phyloP scores from a whole-genome alignment of 2,888 invertebrate genomes.

The Tenthredo scrophulariae region DNA sequence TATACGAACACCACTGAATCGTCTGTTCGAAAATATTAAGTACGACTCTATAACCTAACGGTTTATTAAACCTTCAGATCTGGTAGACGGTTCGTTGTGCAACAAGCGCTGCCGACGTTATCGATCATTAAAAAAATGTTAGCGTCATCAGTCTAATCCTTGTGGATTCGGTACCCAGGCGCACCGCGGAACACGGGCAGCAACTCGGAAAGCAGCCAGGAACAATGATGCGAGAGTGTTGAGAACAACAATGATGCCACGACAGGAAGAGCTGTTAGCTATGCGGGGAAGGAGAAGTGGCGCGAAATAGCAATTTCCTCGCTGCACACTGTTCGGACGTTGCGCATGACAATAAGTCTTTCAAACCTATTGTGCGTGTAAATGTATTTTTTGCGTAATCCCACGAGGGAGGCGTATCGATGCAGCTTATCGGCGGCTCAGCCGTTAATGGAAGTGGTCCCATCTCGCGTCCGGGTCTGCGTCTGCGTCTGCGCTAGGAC shows the following conservation, averaged over 20 bases:
- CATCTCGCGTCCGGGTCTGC: slow-evolving; percentile 1
- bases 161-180: neutral
- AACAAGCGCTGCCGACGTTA: slow-evolving; percentile 35
- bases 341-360: slow-evolving; percentile 63
- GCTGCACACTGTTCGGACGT: slow-evolving; percentile 56
- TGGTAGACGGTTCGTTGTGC: neutral
- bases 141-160: slow-evolving; percentile 44
- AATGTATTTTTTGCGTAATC: slow-evolving; percentile 70
- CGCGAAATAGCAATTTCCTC: slow-evolving; percentile 64
- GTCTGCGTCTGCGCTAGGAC: neutral
- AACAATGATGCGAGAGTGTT: slow-evolving; percentile 46
- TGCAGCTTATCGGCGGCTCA: slow-evolving; percentile 71
- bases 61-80: slow-evolving; percentile 39
- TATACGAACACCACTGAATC: neutral
- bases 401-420: slow-evolving; percentile 65
- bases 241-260: slow-evolving; percentile 43
- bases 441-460: slow-evolving; percentile 70
- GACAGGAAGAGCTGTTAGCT: slow-evolving; percentile 50
- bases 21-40: slow-evolving; percentile 26
- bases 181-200: slow-evolving; percentile 21
- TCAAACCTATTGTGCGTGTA: slow-evolving; percentile 63
- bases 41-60: slow-evolving; percentile 35
- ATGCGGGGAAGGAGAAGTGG: slow-evolving; percentile 53
- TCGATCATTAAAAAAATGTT: slow-evolving; percentile 46
- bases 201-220: slow-evolving; percentile 10